A percentile compares a stretch with the other conserved stretches of the same genome.
Conservation (phyloP, 2,888 invertebrate species). For the Drosophila macrothrix region DNA sequence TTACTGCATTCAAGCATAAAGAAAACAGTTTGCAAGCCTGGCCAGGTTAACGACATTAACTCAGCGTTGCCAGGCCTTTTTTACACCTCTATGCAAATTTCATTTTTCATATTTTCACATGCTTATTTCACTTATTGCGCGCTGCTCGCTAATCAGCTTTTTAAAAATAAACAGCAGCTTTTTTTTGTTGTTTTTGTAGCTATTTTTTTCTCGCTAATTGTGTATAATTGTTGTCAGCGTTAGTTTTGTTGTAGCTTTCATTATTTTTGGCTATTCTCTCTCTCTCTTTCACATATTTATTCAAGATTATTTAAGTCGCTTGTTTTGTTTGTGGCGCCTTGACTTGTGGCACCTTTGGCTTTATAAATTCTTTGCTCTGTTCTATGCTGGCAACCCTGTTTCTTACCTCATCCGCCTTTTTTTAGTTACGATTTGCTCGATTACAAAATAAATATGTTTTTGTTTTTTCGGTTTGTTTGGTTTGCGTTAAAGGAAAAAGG, state of each 20-base stretch:
- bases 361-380: constrained; percentile 2
- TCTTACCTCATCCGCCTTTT: constrained; percentile 29
- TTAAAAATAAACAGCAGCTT: constrained; percentile 33
- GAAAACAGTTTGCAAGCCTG: background rate
- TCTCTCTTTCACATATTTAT: constrained; percentile 53
- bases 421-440: constrained; percentile 2
- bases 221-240: constrained; percentile 47
- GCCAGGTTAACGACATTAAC: constrained; percentile 20
- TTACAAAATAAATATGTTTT: constrained; percentile 36
- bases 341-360: constrained; percentile 3
- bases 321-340: constrained; percentile 8
- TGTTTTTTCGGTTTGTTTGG: constrained; percentile 16
- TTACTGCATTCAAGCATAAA: constrained; percentile 13
- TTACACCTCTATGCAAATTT: constrained; percentile 16
- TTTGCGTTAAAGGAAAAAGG: background rate
- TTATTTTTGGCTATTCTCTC: background rate
- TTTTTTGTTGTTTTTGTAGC: constrained; percentile 1
- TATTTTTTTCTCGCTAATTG: constrained; percentile 46
- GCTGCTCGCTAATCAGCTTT: constrained; percentile 48
- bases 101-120: constrained; percentile 9
- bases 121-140: background rate
- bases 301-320: constrained; percentile 53
- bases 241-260: constrained; percentile 2
- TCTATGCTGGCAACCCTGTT: constrained; percentile 34
- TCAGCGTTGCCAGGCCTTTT: background rate